These are phyloP conservation scores for Batillaria attramentaria DNA, from an alignment of 1,140 invertebrate species.

Conservation along the genomic window DNA sequence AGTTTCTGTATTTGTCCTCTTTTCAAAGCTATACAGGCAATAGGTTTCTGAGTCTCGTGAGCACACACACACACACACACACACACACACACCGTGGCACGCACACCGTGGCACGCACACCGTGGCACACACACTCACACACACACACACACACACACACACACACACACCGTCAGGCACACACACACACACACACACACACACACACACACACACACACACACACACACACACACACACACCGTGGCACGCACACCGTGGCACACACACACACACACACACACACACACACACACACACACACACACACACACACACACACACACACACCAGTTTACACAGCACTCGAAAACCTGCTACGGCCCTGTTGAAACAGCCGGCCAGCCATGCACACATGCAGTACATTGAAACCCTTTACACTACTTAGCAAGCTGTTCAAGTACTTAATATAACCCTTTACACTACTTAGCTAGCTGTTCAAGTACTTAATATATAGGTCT, in stretches of 20 bases:
- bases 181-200: neutral
- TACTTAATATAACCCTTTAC: neutral
- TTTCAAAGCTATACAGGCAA: neutral
- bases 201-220: neutral
- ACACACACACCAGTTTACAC: neutral
- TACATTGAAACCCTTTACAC: neutral
- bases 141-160: constrained; percentile 12
- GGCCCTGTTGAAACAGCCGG: neutral
- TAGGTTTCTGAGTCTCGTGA: neutral
- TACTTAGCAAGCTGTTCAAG: neutral
- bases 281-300: neutral
- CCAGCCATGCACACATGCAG: neutral
- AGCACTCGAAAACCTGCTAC: neutral
- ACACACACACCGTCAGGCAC: neutral
- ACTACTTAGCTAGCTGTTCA: neutral
- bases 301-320: constrained; percentile 16
- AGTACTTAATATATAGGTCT: neutral
- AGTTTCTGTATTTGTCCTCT: too few relatives aligned
- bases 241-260: neutral
- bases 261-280: neutral
- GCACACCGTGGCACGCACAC: neutral
- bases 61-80: neutral
- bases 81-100: neutral
- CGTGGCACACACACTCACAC: neutral
- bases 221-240: neutral